Conservation (phyloP, 1,140 invertebrate genomes). For the Sinella curviseta region DNA sequence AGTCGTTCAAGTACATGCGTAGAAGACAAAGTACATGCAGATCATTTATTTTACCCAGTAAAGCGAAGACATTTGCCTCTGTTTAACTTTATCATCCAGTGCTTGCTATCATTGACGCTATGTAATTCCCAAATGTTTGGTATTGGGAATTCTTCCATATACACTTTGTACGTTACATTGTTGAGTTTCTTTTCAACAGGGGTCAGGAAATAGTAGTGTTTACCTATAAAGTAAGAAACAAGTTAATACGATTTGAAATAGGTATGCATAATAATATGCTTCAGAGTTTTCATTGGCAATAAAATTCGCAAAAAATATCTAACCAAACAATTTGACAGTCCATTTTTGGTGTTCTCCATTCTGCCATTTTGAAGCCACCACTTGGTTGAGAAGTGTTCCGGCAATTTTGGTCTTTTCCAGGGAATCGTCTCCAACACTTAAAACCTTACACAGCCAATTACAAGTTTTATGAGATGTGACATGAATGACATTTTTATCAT, state of each 20-base stretch:
- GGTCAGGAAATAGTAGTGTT: slow-evolving; percentile 28
- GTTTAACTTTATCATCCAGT: slow-evolving; percentile 33
- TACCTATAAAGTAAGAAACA: too few species aligned
- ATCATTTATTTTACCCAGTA: slow-evolving; percentile 26
- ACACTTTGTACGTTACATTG: slow-evolving; percentile 31
- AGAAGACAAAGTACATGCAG: too few species aligned
- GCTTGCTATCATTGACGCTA: neutral
- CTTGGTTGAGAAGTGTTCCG: slow-evolving; percentile 20
- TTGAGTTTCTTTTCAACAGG: slow-evolving; percentile 18
- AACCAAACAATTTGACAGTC: slow-evolving; percentile 31
- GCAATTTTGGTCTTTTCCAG: neutral
- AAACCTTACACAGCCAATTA: slow-evolving; percentile 22
- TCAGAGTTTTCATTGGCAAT: neutral
- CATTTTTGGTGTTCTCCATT: slow-evolving; percentile 37
- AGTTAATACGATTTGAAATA: neutral
- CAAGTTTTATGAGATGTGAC: too few species aligned
- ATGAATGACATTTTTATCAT: neutral
- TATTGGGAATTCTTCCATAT: slow-evolving; percentile 33
- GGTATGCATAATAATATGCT: neutral
- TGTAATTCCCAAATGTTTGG: slow-evolving; percentile 35
- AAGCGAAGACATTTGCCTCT: slow-evolving; percentile 35
- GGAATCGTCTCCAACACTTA: slow-evolving; percentile 20
- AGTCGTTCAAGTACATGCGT: too few species aligned
- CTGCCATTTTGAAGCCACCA: slow-evolving; percentile 16
- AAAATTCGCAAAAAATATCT: too few species aligned